Evolutionary conservation across 2,888 invertebrate species (phyloP).

Genomic region (Drosophila ezoana): DNA sequence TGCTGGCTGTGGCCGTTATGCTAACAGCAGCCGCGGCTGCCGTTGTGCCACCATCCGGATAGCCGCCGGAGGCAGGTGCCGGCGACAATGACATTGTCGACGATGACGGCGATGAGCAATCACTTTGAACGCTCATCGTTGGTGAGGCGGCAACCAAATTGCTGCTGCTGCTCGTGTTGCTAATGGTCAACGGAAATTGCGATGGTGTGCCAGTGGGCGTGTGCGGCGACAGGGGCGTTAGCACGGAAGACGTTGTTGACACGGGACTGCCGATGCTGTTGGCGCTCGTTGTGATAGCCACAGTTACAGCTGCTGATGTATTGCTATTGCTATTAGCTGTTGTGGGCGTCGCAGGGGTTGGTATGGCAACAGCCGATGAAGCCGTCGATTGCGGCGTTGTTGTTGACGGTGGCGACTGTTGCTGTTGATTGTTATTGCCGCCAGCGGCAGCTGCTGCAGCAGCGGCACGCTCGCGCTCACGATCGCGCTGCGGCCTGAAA

Average conservation of each 20-base stretch:
- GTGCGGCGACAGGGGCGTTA: conserved; percentile 81
- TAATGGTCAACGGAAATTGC: conserved; percentile 70
- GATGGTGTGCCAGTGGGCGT: conserved; percentile 77
- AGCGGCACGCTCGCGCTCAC: conserved; percentile 88
- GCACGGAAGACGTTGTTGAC: conserved; percentile 55
- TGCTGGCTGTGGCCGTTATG: conserved; percentile 81
- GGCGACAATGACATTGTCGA: conserved; percentile 82
- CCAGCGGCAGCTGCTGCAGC: conserved; percentile 60
- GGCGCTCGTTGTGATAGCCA: conserved; percentile 40
- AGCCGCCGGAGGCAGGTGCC: conserved; percentile 75
- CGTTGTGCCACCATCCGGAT: conserved; percentile 67
- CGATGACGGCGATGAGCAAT: conserved; percentile 82
- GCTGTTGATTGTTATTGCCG: conserved; percentile 45
- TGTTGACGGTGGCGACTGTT: conserved; percentile 36
- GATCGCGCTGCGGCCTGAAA: conserved; percentile 92
- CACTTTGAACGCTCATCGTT: conserved; percentile 82
- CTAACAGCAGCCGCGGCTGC: conserved; percentile 75
- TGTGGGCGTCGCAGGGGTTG: conserved; percentile 51
- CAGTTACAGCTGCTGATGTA: conserved; percentile 21
- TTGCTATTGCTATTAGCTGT: conserved; percentile 35
- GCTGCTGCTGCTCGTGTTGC: conserved; percentile 68
- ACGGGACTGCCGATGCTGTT: conserved; percentile 55
- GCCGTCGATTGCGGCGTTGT: conserved; percentile 28
- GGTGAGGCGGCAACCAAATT: conserved; percentile 78
- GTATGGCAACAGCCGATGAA: conserved; percentile 20